Percentiles rank a stretch among this genome's conserved stretches.
These are phyloP conservation scores for Ophion costatus DNA, from an alignment of 2,888 invertebrate species.

Conservation along the genomic window DNA sequence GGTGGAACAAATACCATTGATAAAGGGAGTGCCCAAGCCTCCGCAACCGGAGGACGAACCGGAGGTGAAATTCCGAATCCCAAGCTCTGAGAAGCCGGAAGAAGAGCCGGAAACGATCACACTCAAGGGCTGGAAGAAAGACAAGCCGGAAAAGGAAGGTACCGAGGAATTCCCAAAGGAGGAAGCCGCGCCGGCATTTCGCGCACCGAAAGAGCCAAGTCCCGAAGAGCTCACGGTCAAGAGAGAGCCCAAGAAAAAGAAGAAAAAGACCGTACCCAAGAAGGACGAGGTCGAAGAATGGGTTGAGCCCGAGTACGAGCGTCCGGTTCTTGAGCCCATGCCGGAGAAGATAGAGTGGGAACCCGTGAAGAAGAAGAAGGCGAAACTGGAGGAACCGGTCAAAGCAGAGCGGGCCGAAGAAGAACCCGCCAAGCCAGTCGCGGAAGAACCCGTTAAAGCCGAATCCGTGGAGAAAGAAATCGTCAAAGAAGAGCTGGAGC, in stretches of 20 bases:
- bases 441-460: constrained; percentile 64
- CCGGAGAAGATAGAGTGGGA: constrained; percentile 66
- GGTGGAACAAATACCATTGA: constrained; percentile 78
- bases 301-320: constrained; percentile 71
- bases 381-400: constrained; percentile 56
- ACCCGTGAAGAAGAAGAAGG: constrained; percentile 70
- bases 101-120: constrained; percentile 80
- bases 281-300: constrained; percentile 69
- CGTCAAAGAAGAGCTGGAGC: constrained; percentile 77
- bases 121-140: constrained; percentile 80
- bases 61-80: constrained; percentile 82
- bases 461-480: constrained; percentile 59
- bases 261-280: constrained; percentile 68
- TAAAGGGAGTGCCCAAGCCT: constrained; percentile 82
- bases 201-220: constrained; percentile 58
- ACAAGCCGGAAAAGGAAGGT: constrained; percentile 76
- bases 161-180: constrained; percentile 73
- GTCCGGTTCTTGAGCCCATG: constrained; percentile 72
- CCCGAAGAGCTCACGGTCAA: constrained; percentile 72
- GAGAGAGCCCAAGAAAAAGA: constrained; percentile 68
- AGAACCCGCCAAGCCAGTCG: constrained; percentile 58
- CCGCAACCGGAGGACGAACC: constrained; percentile 82
- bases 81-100: constrained; percentile 76
- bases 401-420: constrained; percentile 58
- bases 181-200: constrained; percentile 68